Conservation (phyloP, 2,113 vertebrate genomes). For the Aspiorhynchus laticeps region DNA sequence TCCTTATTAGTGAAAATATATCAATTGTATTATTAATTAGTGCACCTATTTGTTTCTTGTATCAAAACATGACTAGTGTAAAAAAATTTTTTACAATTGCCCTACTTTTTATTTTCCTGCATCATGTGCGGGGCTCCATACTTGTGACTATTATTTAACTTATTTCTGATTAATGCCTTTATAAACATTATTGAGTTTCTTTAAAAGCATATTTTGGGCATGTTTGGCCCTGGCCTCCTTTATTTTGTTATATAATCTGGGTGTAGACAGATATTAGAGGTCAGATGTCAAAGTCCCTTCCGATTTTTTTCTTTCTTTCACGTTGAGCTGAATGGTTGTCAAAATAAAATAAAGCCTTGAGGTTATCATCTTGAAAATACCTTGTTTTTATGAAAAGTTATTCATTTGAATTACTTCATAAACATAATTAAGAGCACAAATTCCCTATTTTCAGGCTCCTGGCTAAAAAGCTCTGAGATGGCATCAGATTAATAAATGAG, state of each 20-base stretch:
- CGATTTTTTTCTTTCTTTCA: neutral
- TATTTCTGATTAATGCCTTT: neutral
- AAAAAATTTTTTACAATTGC: too few relatives aligned
- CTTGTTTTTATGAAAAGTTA: neutral
- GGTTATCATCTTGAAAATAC: neutral
- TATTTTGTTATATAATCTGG: constrained; percentile 1
- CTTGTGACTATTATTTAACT: neutral
- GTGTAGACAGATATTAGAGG: constrained; percentile 1
- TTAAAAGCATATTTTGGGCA: neutral
- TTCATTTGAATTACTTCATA: neutral
- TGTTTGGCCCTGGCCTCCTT: neutral
- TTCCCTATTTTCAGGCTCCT: neutral
- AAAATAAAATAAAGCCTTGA: neutral
- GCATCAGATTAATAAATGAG: constrained; percentile 3
- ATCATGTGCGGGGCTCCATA: too few relatives aligned
- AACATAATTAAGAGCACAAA: neutral
- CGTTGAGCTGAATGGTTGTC: too few relatives aligned
- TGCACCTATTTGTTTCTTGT: too few relatives aligned
- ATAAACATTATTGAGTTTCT: neutral
- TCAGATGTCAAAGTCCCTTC: neutral
- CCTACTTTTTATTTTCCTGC: too few relatives aligned
- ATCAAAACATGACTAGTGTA: too few relatives aligned
- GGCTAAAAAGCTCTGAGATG: neutral
- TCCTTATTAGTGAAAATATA: too few relatives aligned
- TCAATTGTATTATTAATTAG: too few relatives aligned